Conservation (phyloP, 1,140 invertebrate genomes). For the Cylas formicarius region DNA sequence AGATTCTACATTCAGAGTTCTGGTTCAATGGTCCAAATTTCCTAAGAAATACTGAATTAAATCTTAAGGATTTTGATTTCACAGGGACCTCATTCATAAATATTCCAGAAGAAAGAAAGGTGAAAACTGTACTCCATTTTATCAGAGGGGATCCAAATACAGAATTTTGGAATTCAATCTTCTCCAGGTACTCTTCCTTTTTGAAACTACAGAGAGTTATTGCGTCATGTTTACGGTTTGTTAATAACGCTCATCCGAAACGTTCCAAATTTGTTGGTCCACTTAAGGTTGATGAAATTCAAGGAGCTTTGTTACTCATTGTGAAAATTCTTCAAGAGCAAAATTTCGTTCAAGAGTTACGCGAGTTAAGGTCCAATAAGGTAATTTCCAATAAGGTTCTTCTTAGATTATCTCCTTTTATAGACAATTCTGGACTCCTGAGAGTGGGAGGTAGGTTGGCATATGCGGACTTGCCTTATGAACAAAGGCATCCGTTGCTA, state of each 20-base stretch:
- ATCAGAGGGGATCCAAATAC: neutral
- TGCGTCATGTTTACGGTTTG: conserved; percentile 1
- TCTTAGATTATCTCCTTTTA: conserved; percentile 8
- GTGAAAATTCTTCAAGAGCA: neutral
- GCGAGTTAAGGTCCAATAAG: conserved; percentile 3
- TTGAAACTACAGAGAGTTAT: neutral
- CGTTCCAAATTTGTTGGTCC: neutral
- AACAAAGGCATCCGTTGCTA: conserved; percentile 19
- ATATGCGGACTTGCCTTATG: conserved; percentile 20
- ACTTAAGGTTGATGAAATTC: conserved; percentile 3
- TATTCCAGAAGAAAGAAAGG: neutral
- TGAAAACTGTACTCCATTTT: neutral
- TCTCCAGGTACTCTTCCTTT: neutral
- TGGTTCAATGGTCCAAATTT: conserved; percentile 29
- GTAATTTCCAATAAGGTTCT: conserved; percentile 6
- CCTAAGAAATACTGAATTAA: conserved; percentile 7
- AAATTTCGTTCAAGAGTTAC: conserved; percentile 3
- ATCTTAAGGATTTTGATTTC: neutral
- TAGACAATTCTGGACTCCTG: conserved; percentile 23
- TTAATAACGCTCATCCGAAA: neutral
- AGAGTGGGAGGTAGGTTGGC: conserved; percentile 30
- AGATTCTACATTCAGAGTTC: conserved; percentile 22
- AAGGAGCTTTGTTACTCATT: conserved; percentile 2
- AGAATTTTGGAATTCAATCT: neutral
- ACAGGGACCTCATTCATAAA: neutral